These are phyloP conservation scores for Rambutsinella grinnellia DNA, from an alignment of 2,888 invertebrate species.

Conservation along the genomic window DNA sequence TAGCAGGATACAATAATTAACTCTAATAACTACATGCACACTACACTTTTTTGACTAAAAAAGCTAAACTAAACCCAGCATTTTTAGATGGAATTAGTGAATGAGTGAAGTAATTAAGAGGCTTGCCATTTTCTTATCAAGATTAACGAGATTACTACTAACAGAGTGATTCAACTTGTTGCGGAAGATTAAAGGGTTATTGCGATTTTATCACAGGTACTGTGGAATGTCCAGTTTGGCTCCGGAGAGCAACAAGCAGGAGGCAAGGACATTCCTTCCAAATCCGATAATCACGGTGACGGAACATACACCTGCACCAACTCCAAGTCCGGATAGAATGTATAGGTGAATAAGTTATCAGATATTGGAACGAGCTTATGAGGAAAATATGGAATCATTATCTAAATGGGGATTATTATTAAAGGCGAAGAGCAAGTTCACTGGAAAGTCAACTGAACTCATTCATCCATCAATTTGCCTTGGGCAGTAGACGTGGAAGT, in stretches of 20 bases:
- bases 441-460: slow-evolving; percentile 87
- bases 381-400: not conserved
- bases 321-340: slow-evolving; percentile 83
- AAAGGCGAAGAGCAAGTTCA: slow-evolving; percentile 72
- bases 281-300: slow-evolving; percentile 98
- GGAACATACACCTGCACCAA: slow-evolving; percentile 86
- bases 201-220: too few species aligned
- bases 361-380: not conserved
- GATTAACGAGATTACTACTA: too few species aligned
- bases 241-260: slow-evolving; percentile 73
- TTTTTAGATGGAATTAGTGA: too few species aligned
- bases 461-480: slow-evolving; percentile 71
- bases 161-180: too few species aligned
- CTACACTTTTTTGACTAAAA: too few species aligned
- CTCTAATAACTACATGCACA: too few species aligned
- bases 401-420: too few species aligned
- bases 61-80: too few species aligned
- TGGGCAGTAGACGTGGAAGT: slow-evolving; percentile 70
- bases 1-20: too few species aligned
- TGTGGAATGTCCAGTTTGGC: slow-evolving; percentile 76
- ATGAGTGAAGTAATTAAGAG: too few species aligned
- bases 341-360: slow-evolving; percentile 57
- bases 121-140: too few species aligned
- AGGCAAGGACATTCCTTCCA: slow-evolving; percentile 72
- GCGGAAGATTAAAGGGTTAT: too few species aligned